phyloP scores from a whole-genome alignment of 35 echinoderm and acorn worm genomes.

The Strongylocentrotus purpuratus region DNA sequence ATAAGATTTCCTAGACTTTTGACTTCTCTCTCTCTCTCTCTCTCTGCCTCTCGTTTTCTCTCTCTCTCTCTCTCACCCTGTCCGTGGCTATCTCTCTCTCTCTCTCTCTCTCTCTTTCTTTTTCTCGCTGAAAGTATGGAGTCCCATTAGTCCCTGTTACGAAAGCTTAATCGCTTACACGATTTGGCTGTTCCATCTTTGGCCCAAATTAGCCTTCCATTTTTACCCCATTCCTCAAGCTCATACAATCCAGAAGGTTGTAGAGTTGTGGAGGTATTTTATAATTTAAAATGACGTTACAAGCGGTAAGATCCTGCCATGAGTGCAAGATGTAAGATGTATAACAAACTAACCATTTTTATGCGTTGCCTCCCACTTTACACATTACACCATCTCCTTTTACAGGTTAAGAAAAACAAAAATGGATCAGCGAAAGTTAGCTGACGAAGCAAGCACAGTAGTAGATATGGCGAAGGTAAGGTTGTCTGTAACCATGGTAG shows the following conservation, averaged over 20 bases:
- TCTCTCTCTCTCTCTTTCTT: too few species aligned
- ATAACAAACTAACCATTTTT: neutral
- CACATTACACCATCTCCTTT: neutral
- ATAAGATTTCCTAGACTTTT: too few species aligned
- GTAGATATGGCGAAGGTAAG: slow-evolving; percentile 99
- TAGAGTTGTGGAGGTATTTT: neutral
- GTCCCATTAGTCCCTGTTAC: neutral
- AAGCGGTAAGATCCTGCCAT: neutral
- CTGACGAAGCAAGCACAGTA: slow-evolving; percentile 96
- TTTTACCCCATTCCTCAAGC: neutral
- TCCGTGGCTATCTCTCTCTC: too few species aligned
- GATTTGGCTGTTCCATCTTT: neutral
- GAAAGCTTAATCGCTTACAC: neutral
- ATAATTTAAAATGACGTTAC: neutral
- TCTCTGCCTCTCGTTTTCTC: neutral
- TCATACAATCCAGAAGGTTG: neutral
- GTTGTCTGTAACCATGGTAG: neutral
- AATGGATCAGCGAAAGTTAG: slow-evolving; percentile 97
- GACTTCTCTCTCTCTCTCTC: neutral
- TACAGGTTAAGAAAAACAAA: slow-evolving; percentile 98
- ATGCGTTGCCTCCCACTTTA: neutral
- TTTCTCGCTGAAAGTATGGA: too few species aligned
- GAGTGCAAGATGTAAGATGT: too few species aligned
- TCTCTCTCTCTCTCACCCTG: too few species aligned
- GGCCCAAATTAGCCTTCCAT: neutral